Conservation (phyloP, 2,888 invertebrate genomes). For the Icerya purchasi region DNA sequence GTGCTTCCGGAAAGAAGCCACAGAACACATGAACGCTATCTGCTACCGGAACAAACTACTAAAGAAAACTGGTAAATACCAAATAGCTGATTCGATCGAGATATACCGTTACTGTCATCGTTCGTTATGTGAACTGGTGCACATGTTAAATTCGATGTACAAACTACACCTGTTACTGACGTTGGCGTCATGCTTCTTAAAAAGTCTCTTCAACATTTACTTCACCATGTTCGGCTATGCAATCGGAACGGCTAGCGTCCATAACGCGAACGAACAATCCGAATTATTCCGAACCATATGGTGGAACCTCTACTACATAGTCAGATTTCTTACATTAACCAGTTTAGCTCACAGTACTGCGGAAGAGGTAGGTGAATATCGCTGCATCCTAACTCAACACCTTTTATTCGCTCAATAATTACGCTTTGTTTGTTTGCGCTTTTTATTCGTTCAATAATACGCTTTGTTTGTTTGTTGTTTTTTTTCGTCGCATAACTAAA, state of each 20-base stretch:
- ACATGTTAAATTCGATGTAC: conserved; percentile 14
- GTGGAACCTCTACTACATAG: conserved; percentile 14
- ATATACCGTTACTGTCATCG: conserved; percentile 15
- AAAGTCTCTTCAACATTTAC: conserved; percentile 16
- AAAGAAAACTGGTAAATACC: conserved; percentile 1
- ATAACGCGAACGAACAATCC: conserved; percentile 9
- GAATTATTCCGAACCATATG: conserved; percentile 13
- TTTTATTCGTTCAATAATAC: no score
- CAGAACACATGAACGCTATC: not conserved
- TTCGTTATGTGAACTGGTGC: conserved; percentile 14
- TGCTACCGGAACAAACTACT: not conserved
- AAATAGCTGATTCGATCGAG: conserved; percentile 14
- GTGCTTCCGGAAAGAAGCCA: not conserved
- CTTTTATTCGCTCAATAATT: no score
- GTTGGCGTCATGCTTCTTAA: conserved; percentile 14
- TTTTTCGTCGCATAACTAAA: no score
- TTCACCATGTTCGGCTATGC: conserved; percentile 17
- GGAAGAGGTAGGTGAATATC: conserved; percentile 12
- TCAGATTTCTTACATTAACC: conserved; percentile 14
- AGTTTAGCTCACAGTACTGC: conserved; percentile 14
- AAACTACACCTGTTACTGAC: conserved; percentile 15
- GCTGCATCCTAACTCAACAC: no score
- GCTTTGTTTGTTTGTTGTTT: no score
- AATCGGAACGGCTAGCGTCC: conserved; percentile 11
- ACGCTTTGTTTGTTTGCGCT: no score